Conservation (phyloP, 53 echinoderm and acorn worm genomes). For the Paracentrotus lividus region DNA sequence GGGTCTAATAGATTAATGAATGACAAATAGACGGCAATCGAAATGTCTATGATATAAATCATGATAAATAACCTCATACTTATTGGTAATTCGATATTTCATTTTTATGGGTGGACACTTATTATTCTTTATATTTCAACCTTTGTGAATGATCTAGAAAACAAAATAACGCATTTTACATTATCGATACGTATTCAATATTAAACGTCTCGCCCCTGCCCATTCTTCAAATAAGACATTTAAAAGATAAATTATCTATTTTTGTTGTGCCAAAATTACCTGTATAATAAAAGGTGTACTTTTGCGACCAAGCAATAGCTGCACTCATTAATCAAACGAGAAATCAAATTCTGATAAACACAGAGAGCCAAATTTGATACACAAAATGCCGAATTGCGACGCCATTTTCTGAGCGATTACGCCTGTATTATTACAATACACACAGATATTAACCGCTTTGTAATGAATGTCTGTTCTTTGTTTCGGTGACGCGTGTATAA, state of each 20-base stretch:
- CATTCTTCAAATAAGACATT: background rate
- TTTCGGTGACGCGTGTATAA: conserved; percentile 10
- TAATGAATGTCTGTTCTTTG: background rate
- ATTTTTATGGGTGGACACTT: background rate
- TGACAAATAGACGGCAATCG: background rate
- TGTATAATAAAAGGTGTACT: background rate
- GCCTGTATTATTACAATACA: background rate
- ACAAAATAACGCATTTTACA: background rate
- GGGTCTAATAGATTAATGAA: background rate
- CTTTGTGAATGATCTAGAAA: background rate
- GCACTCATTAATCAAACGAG: background rate
- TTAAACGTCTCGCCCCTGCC: background rate
- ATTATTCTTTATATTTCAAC: background rate
- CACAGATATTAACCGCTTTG: background rate
- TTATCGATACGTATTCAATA: background rate
- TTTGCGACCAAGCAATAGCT: background rate
- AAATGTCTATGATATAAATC: background rate
- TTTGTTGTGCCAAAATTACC: background rate
- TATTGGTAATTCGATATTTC: conserved; percentile 6
- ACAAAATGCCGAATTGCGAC: background rate
- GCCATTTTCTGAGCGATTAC: conserved; percentile 12
- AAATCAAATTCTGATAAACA: background rate
- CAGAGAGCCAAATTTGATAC: background rate
- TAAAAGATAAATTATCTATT: background rate
- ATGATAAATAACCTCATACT: background rate